Evolutionary conservation across 2,888 invertebrate genomes (phyloP).

Genomic region (Acronicta alni): DNA sequence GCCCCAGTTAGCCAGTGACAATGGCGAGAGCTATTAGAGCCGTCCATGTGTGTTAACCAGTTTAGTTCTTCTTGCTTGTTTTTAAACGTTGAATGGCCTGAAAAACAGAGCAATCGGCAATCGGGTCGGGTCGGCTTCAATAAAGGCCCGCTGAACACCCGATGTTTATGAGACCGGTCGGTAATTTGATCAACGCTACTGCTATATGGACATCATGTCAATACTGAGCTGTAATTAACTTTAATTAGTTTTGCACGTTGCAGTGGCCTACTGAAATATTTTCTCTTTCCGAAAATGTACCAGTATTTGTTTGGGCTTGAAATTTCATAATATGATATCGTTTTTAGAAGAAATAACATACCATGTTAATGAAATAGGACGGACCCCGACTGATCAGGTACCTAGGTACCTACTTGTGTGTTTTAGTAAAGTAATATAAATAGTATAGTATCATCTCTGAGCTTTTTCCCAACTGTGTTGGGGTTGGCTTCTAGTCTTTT

Average conservation of each 20-base stretch:
- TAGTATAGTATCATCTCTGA: too few relatives aligned
- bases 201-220: slow-evolving; percentile 29
- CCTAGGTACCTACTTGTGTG: too few relatives aligned
- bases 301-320: not conserved
- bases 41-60: slow-evolving; percentile 83
- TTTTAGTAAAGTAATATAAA: not conserved
- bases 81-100: slow-evolving; percentile 67
- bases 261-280: slow-evolving; percentile 10
- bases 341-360: not conserved
- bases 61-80: slow-evolving; percentile 79
- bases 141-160: slow-evolving; percentile 39
- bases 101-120: slow-evolving; percentile 73
- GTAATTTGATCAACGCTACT: slow-evolving; percentile 25
- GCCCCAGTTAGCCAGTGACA: slow-evolving; percentile 77
- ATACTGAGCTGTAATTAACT: slow-evolving; percentile 41
- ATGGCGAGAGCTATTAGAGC: slow-evolving; percentile 80
- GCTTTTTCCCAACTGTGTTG: too few relatives aligned
- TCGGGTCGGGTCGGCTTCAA: slow-evolving; percentile 57
- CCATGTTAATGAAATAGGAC: not conserved
- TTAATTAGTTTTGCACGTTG: slow-evolving; percentile 23
- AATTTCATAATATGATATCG: not conserved
- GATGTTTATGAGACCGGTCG: slow-evolving; percentile 31
- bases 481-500: too few relatives aligned
- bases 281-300: slow-evolving; percentile 6
- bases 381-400: not conserved